phyloP scores from a whole-genome alignment of 1,140 invertebrate genomes.

The Globodera rostochiensis region DNA sequence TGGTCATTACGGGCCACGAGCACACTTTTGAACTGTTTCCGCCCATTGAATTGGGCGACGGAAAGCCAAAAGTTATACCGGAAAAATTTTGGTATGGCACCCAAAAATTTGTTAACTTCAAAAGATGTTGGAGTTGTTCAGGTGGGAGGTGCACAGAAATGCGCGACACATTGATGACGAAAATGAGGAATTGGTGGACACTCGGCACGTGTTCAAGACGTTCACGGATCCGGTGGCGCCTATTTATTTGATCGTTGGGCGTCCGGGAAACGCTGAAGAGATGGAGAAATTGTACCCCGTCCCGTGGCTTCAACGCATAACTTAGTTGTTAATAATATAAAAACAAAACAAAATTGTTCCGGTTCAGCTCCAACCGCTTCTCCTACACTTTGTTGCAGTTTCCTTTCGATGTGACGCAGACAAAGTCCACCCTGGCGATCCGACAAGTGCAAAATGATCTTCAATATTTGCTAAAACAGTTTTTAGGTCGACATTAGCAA shows the following conservation, averaged over 20 bases:
- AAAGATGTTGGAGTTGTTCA: background rate
- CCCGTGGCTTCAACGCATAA: background rate
- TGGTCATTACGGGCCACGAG: slow-evolving; percentile 19
- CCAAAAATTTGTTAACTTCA: too few relatives aligned
- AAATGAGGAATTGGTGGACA: background rate
- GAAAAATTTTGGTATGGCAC: slow-evolving; percentile 15
- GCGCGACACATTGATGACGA: slow-evolving; percentile 1
- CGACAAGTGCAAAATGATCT: background rate
- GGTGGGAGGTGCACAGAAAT: slow-evolving; percentile 10
- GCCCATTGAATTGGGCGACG: slow-evolving; percentile 13
- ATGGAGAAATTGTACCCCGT: background rate
- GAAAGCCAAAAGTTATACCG: slow-evolving; percentile 9
- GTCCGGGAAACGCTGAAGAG: slow-evolving; percentile 5
- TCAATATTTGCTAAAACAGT: too few relatives aligned
- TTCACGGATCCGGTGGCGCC: slow-evolving; percentile 21
- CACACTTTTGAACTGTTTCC: slow-evolving; percentile 21
- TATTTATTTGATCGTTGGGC: slow-evolving; percentile 14
- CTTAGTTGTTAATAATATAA: background rate
- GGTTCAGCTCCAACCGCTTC: background rate
- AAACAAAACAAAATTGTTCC: background rate
- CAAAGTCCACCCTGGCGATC: slow-evolving; percentile 6
- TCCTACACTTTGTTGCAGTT: slow-evolving; percentile 16
- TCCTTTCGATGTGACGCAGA: background rate
- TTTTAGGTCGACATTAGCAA: background rate
- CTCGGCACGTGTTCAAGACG: slow-evolving; percentile 6